phyloP scores from a whole-genome alignment of 2,797 vertebrate species.

The Alectoris magna region DNA sequence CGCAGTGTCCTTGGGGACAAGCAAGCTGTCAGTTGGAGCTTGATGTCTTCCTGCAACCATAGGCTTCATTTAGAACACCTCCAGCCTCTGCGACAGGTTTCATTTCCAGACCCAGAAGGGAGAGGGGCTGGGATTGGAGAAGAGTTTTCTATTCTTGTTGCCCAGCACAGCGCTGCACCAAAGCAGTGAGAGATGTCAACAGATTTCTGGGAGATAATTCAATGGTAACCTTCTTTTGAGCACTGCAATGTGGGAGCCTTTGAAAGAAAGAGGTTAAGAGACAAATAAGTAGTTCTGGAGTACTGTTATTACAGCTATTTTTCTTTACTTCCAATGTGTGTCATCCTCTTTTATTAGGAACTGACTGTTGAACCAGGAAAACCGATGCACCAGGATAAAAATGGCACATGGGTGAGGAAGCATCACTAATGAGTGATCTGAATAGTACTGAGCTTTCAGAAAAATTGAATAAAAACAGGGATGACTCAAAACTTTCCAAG shows the following conservation, averaged over 20 bases:
- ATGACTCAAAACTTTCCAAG: neutral
- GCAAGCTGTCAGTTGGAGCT: neutral
- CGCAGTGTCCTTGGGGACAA: rapidly evolving
- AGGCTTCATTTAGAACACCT: constrained; percentile 23
- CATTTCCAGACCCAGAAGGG: neutral
- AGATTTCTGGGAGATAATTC: constrained; percentile 58
- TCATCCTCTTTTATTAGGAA: constrained; percentile 70
- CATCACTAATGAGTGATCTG: constrained; percentile 67
- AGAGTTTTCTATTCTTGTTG: constrained; percentile 31
- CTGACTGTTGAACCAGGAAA: constrained; percentile 70
- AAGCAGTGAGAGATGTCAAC: constrained; percentile 24
- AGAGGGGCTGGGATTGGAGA: constrained; percentile 16
- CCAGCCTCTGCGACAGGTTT: neutral
- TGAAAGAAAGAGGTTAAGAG: constrained; percentile 73
- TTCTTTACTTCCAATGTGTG: constrained; percentile 70
- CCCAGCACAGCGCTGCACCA: neutral
- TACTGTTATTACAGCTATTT: constrained; percentile 74
- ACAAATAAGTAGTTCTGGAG: constrained; percentile 71
- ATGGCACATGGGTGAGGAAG: constrained; percentile 59
- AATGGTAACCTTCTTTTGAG: constrained; percentile 35
- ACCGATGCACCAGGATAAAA: constrained; percentile 47
- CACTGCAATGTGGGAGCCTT: constrained; percentile 51
- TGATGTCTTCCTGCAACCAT: neutral
- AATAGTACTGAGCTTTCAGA: constrained; percentile 63
- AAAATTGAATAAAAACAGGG: constrained; percentile 39